A percentile compares a stretch with the other conserved stretches of the same genome.
Evolutionary conservation across 1,140 invertebrate genomes (phyloP).

Genomic region (Drosophila tropicalis): DNA sequence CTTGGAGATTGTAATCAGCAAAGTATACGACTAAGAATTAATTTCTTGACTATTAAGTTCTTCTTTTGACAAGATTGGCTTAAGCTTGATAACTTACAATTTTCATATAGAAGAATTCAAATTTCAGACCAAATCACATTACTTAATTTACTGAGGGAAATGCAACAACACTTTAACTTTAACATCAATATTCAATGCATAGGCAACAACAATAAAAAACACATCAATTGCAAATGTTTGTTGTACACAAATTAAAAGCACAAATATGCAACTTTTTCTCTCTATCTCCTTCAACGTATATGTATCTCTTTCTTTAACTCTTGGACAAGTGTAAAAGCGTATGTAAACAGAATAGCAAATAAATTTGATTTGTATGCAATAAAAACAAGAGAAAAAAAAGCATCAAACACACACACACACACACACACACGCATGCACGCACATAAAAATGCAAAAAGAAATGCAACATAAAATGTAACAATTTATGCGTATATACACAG

Average conservation of each 20-base stretch:
- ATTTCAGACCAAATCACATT: too few species aligned
- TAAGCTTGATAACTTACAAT: not conserved
- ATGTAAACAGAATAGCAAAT: slow-evolving; percentile 71
- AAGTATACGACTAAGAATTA: slow-evolving; percentile 4
- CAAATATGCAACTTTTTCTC: slow-evolving; percentile 1
- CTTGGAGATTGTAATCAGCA: not conserved
- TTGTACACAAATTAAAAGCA: slow-evolving; percentile 24
- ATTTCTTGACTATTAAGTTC: not conserved
- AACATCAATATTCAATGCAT: slow-evolving; percentile 1
- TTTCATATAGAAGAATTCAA: too few species aligned
- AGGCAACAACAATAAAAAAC: not conserved
- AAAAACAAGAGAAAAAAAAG: slow-evolving; percentile 24
- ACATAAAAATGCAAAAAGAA: not conserved
- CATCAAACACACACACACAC: slow-evolving; percentile 1
- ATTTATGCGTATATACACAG: slow-evolving; percentile 44
- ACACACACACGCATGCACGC: not conserved
- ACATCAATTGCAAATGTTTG: slow-evolving; percentile 62
- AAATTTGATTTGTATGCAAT: slow-evolving; percentile 61
- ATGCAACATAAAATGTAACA: slow-evolving; percentile 15
- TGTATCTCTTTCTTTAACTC: slow-evolving; percentile 2
- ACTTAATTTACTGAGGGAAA: not conserved
- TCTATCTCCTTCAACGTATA: not conserved
- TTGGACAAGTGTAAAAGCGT: slow-evolving; percentile 41
- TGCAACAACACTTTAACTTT: not conserved
- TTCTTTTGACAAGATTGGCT: not conserved